Conservation (phyloP, 2,113 vertebrate species). For the Rhinolophus sinicus region DNA sequence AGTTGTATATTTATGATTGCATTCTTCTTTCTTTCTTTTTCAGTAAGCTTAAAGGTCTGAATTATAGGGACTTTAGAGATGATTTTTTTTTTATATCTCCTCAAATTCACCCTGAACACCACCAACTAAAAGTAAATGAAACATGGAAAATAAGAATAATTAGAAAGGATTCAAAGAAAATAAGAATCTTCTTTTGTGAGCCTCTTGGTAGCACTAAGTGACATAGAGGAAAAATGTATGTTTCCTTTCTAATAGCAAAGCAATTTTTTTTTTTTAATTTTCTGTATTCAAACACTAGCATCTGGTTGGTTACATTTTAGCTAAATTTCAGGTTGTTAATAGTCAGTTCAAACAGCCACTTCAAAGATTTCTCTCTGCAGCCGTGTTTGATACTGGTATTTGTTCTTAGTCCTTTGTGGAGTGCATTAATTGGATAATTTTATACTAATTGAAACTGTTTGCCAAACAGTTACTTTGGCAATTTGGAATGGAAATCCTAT, state of each 20-base stretch:
- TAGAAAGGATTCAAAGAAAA: conserved; percentile 60
- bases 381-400: conserved; percentile 37
- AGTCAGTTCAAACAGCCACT: conserved; percentile 59
- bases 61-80: neutral
- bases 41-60: neutral
- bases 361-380: conserved; percentile 67
- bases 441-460: conserved; percentile 73
- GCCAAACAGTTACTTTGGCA: conserved; percentile 66
- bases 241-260: conserved; percentile 64
- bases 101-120: neutral
- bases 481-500: conserved; percentile 61
- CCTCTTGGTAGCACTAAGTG: conserved; percentile 43
- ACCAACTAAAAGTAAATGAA: conserved; percentile 40
- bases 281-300: conserved; percentile 30
- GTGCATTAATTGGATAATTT: conserved; percentile 76
- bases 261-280: conserved; percentile 67
- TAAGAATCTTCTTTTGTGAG: conserved; percentile 13
- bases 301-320: conserved; percentile 64
- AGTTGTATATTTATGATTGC: neutral
- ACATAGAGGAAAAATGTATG: neutral
- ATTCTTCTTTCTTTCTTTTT: neutral
- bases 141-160: conserved; percentile 60
- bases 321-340: conserved; percentile 64
- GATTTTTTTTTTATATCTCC: conserved; percentile 2
- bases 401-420: conserved; percentile 54